Evolutionary conservation across 2,797 vertebrate genomes (phyloP), one percentile per base, ranked within the genome.

Genomic region (Phrynocephalus forsythii): DNA sequence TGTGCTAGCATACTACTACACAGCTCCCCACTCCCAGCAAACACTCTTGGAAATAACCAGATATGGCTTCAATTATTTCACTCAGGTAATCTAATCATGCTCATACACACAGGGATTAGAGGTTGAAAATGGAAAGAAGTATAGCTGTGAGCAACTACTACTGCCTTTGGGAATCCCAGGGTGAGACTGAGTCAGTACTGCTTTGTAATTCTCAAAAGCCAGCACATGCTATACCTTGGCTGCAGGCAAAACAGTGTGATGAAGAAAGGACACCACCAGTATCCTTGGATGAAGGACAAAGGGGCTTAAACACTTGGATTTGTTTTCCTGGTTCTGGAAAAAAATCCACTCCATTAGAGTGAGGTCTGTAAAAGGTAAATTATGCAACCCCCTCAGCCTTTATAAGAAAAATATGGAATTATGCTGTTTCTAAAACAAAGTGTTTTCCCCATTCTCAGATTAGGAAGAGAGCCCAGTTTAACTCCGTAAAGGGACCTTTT

Each of bases 401-500:
- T 79, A 52, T 88, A 33, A 6, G 0, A 82, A 84, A 94, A 82
- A 48, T 66, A 2, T 82, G 92, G 92, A 95, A 86, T 93, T 92
- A 63, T 16, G 18, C 60, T 72, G 84, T 5, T 10, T 50, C 44
- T 24, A 79, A 76, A 95, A 88, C 94, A 63, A 63, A 63, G 60
- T 56, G 9, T 18, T 63, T 63, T 20, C 3, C 13, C 18, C 11
- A 18, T 18, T 63, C 60, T 63, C 20, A 63, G 60, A 63, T 20
- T 20, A 18, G 18, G 18, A 63, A 63, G 60, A 63, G 20, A 63
- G 60, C 60, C 18, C 60, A 63, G 15, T 63, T 63, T 20, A 63
- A 63, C 68, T 88, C 93, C 93, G 95, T 95, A 95, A 95, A 95
- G 95, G 88, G 86, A 63, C 75, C 86, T 88, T 95, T 94, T 80